Evolutionary conservation across 2,113 vertebrate genomes (phyloP), one percentile per base, ranked within the genome.

Genomic region (Brachionichthys hirsutus): DNA sequence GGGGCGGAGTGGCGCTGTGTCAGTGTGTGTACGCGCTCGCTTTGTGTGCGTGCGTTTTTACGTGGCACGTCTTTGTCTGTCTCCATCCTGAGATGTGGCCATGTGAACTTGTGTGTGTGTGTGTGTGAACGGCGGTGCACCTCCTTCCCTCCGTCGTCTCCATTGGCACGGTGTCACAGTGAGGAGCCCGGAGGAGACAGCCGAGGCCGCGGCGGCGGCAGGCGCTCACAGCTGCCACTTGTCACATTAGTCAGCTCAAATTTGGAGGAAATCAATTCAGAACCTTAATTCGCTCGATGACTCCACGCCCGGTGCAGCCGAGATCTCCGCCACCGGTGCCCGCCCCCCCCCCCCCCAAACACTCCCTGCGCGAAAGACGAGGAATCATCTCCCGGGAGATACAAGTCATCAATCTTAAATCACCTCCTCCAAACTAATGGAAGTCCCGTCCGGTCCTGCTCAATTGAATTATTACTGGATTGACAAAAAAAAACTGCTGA

Each of bases 331-430:
- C 89, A 84, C 62, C 64, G 42, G 70, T 47, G 17, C 35, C 30
- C 41, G 24, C 67, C n/a, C 40, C 9, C n/a, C 19, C 34, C n/a
- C 62, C 67, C 30, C 17, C 20, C 51, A 47, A 62, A 53, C 30
- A 44, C 22, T 13, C 51, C 20, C 24, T 38, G 36, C 16, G 52
- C 36, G 53, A 66, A 73, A 73, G 73, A 82, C 68, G 76, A 78
- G 88, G 69, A 80, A 82, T 74, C 76, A 64, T 85, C 88, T 91
- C 89, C 85, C 87, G 42, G 58, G 84, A 80, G 90, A 88, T 86
- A 87, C 85, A 90, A 92, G 87, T 90, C 89, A 92, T 92, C 91
- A 92, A 91, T 92, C 89, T 91, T 89, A 89, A 91, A 89, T 91
- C 85, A 87, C 78, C 77, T 87, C 79, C 80, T 88, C 79, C 82